Percentiles rank a stretch among this genome's conserved stretches.
phyloP scores from a whole-genome alignment of 2,888 invertebrate species.

The Chouioia cunea region DNA sequence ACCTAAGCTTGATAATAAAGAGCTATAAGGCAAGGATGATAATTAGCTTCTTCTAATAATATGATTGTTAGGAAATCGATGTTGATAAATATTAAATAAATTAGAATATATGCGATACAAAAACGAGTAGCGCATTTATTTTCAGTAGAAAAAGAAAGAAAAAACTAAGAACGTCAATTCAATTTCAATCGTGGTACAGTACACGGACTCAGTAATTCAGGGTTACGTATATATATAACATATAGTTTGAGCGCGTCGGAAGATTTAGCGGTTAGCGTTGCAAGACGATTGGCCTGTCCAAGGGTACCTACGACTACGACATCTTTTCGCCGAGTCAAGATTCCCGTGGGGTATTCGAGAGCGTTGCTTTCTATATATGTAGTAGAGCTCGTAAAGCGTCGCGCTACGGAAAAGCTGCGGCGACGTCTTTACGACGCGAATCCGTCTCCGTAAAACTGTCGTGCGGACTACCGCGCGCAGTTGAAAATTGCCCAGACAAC shows the following conservation, averaged over 20 bases:
- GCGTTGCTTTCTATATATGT: conserved; percentile 41
- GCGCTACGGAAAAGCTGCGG: conserved; percentile 56
- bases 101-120: no score
- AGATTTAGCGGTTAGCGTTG: conserved; percentile 28
- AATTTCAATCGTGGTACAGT: no score
- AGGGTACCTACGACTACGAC: neutral
- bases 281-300: conserved; percentile 19
- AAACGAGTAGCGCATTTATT: no score
- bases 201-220: neutral
- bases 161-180: conserved; percentile 16
- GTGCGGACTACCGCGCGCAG: conserved; percentile 24
- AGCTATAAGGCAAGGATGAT: no score
- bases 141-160: neutral
- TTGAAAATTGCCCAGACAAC: conserved; percentile 28
- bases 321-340: neutral
- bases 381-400: conserved; percentile 52
- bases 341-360: no score
- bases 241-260: neutral
- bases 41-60: no score
- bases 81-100: no score
- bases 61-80: no score
- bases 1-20: conserved; percentile 22
- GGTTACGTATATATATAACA: no score
- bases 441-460: conserved; percentile 66
- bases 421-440: conserved; percentile 65